Evolutionary conservation across 2,113 vertebrate genomes (phyloP), one percentile per base, ranked within the genome.

Genomic region (Pseudopodoces humilis): DNA sequence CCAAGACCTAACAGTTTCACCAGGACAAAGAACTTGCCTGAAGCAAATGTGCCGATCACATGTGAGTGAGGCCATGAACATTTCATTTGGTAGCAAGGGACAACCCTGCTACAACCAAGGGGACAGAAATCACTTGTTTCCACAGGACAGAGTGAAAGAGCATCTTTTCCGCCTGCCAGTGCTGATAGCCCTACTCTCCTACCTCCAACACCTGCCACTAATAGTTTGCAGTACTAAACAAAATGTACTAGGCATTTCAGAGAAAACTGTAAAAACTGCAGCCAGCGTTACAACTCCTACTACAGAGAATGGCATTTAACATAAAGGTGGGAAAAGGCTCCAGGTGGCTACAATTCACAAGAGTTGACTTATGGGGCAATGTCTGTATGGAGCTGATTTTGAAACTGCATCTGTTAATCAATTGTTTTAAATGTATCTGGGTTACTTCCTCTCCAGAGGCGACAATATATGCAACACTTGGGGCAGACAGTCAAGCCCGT

Each of bases 341-440:
- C 30, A 80, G 17, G 11, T 76, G 31, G 46, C 76, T 43, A 53
- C 0, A 4, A 50, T 39, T 83, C 52, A 72, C 16, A 23, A 49
- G 10, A 60, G 17, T 2, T 72, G 15, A 24, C 10, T 67, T 35
- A 72, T 0, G 0, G 28, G 22, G 11, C 10, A 60, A 37, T 23
- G 11, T 52, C 44, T 83, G 76, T 67, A 50, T 30, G 41, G 76
- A 39, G 33, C 13, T 83, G 67, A 49, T 59, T 88, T 72, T 62
- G 37, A 87, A 87, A 79, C 15, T 23, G 12, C 25, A 16, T 28
- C 12, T 39, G n/a, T 86, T 86, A 63, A 88, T 59, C 7, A 68
- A 33, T 47, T 44, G 33, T 46, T 80, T 49, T 28, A 76, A 72
- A 47, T 22, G 13, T 23, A 69, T 28, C 41, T 69, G n/a, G 2